Conservation (phyloP, 2,888 invertebrate genomes). For the Unio pictorum region DNA sequence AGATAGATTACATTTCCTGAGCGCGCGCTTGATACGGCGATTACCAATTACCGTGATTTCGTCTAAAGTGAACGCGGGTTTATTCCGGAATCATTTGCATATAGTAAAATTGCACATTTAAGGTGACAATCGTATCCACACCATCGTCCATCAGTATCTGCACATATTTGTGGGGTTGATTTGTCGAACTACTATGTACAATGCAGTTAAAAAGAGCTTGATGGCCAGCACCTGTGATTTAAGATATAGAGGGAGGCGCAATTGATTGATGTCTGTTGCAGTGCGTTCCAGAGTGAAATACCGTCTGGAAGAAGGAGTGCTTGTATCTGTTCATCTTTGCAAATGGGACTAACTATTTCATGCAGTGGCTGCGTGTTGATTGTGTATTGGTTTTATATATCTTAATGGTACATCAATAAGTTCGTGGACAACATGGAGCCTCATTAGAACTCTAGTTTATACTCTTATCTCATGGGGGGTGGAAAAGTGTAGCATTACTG, state of each 20-base stretch:
- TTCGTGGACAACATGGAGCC: conserved; percentile 2
- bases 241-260: conserved; percentile 11
- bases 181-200: too few species aligned
- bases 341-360: conserved; percentile 3
- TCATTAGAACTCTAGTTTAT: conserved; percentile 1
- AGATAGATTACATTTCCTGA: too few species aligned
- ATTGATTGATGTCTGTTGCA: conserved; percentile 6
- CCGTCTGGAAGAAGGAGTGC: conserved; percentile 8
- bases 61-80: too few species aligned
- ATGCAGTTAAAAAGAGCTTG: too few species aligned
- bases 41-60: too few species aligned
- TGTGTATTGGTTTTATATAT: background rate
- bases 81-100: too few species aligned
- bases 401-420: background rate
- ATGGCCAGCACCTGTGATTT: conserved; percentile 4
- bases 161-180: too few species aligned
- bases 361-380: background rate
- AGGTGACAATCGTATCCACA: too few species aligned
- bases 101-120: too few species aligned
- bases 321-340: background rate
- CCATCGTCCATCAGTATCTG: too few species aligned
- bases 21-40: too few species aligned
- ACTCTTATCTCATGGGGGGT: conserved; percentile 3
- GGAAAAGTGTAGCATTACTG: background rate
- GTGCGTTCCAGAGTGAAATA: conserved; percentile 6